Conservation (phyloP, 1,140 invertebrate species). For the Tetramorium simillimum region DNA sequence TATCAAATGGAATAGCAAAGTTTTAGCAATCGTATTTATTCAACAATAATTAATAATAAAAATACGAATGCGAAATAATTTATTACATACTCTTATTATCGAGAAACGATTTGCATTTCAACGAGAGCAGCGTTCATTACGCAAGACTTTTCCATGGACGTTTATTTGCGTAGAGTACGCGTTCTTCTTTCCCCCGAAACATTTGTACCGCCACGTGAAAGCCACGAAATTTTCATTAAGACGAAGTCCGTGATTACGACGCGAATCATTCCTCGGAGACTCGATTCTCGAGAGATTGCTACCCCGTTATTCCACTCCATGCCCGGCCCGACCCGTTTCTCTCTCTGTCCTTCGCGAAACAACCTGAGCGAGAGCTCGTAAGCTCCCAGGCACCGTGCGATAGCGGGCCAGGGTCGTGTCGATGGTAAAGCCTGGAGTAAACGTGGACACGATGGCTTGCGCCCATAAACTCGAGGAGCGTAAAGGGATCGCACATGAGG, state of each 20-base stretch:
- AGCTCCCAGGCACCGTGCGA: background rate
- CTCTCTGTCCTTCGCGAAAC: conserved; percentile 6
- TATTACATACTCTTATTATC: background rate
- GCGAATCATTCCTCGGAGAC: conserved; percentile 4
- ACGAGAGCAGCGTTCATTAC: background rate
- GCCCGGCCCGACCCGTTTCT: background rate
- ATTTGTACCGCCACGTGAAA: background rate
- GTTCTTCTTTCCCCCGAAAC: background rate
- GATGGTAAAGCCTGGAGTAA: conserved; percentile 64
- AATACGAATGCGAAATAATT: background rate
- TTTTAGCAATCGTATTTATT: background rate
- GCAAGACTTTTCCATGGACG: background rate
- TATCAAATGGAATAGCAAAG: background rate
- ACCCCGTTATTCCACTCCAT: conserved; percentile 14
- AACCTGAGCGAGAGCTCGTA: background rate
- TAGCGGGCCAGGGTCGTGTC: conserved; percentile 49
- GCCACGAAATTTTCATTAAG: conserved; percentile 52
- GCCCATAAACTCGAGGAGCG: conserved; percentile 66
- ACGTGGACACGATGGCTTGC: conserved; percentile 61
- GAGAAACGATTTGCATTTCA: background rate
- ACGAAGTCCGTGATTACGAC: conserved; percentile 16
- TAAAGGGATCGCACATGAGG: conserved; percentile 65
- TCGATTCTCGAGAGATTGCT: conserved; percentile 25
- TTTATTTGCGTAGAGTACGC: background rate
- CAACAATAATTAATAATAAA: background rate